Conservation (phyloP, 2,113 vertebrate genomes). For the Ceyx cyanopectus region DNA sequence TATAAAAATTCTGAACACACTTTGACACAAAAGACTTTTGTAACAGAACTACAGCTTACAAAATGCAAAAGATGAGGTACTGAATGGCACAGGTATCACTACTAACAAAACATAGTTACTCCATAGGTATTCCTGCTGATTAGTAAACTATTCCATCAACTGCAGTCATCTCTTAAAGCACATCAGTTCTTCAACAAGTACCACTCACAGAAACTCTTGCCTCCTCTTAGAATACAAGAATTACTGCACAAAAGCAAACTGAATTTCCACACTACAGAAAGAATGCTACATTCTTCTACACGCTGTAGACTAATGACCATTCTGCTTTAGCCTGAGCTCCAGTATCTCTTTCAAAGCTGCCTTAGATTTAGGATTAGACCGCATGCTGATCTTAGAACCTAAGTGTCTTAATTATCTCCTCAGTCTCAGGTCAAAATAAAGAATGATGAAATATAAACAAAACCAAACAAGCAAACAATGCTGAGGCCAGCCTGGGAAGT, state of each 20-base stretch:
- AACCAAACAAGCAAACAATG: neutral
- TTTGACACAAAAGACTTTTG: neutral
- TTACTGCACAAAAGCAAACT: neutral
- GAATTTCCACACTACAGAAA: neutral
- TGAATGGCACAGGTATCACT: neutral
- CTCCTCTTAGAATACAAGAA: neutral
- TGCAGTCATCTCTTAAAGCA: neutral
- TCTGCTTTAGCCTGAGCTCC: neutral
- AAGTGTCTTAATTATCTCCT: neutral
- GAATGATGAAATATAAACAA: neutral
- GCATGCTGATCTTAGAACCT: fast-evolving
- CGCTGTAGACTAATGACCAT: neutral
- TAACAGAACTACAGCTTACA: neutral
- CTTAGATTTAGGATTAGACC: neutral
- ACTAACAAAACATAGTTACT: neutral
- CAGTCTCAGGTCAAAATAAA: neutral
- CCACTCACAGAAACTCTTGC: neutral
- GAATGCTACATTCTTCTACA: neutral
- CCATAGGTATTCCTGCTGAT: neutral
- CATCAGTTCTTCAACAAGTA: neutral
- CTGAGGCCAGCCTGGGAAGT: neutral
- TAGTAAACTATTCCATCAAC: neutral
- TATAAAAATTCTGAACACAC: neutral
- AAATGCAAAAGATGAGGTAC: fast-evolving
- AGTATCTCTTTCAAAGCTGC: neutral